A percentile compares a stretch with the other conserved stretches of the same genome.
phyloP scores from a whole-genome alignment of 2,113 vertebrate species.

The Sialia sialis region DNA sequence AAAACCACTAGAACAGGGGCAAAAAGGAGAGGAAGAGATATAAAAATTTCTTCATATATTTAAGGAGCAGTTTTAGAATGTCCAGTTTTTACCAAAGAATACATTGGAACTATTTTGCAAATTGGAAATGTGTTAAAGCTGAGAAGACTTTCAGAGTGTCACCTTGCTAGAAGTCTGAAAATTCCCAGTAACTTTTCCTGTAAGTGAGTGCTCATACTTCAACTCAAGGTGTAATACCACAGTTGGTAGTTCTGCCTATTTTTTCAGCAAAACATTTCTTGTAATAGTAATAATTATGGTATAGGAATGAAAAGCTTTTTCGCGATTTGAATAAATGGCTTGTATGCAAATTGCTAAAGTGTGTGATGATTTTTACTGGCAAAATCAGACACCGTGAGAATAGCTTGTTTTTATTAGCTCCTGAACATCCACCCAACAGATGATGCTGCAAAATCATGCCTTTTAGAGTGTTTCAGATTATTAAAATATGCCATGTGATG shows the following conservation, averaged over 20 bases:
- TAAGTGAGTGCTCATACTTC: not conserved
- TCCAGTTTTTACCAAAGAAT: not conserved
- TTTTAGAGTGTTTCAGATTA: not conserved
- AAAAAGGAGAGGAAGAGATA: not conserved
- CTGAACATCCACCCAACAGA: not conserved
- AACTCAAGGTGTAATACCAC: not conserved
- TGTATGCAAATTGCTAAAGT: not conserved
- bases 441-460: not conserved
- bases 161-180: not conserved
- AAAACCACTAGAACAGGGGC: not conserved
- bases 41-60: not conserved
- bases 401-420: not conserved
- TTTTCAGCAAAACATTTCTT: not conserved
- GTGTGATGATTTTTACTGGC: not conserved
- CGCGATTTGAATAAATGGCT: not conserved
- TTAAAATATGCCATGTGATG: not conserved
- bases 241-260: not conserved
- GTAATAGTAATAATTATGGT: not conserved
- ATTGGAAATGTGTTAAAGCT: not conserved
- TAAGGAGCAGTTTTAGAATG: not conserved
- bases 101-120: not conserved
- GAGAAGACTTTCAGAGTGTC: not conserved
- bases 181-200: not conserved
- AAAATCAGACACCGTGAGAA: not conserved
- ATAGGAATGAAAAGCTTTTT: not conserved